Conservation (phyloP, 2,888 invertebrate species). For the Masnerella sp. region DNA sequence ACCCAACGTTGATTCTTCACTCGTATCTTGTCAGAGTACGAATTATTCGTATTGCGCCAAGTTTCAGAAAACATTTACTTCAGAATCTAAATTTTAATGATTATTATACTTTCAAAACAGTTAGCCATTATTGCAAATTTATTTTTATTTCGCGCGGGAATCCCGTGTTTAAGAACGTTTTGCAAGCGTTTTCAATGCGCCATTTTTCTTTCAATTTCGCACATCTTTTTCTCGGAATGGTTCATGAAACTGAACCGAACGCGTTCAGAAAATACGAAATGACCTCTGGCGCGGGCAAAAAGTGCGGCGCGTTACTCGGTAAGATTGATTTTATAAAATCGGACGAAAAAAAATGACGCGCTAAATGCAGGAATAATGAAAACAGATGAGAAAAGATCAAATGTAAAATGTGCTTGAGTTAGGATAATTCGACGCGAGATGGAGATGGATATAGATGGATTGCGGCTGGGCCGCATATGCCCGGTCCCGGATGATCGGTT, state of each 20-base stretch:
- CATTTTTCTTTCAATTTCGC: too few relatives aligned
- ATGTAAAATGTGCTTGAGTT: slow-evolving; percentile 44
- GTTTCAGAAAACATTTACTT: too few relatives aligned
- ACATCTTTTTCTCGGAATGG: too few relatives aligned
- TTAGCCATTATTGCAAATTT: too few relatives aligned
- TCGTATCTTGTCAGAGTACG: too few relatives aligned
- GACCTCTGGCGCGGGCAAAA: not conserved
- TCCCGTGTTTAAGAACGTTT: too few relatives aligned
- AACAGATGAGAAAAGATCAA: slow-evolving; percentile 50
- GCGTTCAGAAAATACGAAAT: slow-evolving; percentile 11
- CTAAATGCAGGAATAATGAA: slow-evolving; percentile 45
- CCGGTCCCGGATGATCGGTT: slow-evolving; percentile 5
- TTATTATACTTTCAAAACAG: too few relatives aligned
- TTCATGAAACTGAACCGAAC: not conserved
- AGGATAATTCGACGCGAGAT: slow-evolving; percentile 25
- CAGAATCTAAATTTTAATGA: too few relatives aligned
- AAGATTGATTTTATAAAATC: slow-evolving; percentile 41
- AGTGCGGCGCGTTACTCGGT: not conserved
- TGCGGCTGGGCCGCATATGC: slow-evolving; percentile 19
- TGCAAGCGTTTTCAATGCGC: too few relatives aligned
- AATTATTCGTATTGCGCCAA: too few relatives aligned
- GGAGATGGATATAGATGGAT: slow-evolving; percentile 45
- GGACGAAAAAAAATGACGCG: slow-evolving; percentile 3
- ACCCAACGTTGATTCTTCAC: too few relatives aligned
- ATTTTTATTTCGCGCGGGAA: too few relatives aligned